A percentile compares a stretch with the other conserved stretches of the same genome.
phyloP scores from a whole-genome alignment of 2,888 invertebrate species.

The Amphipyra tragopoginis region DNA sequence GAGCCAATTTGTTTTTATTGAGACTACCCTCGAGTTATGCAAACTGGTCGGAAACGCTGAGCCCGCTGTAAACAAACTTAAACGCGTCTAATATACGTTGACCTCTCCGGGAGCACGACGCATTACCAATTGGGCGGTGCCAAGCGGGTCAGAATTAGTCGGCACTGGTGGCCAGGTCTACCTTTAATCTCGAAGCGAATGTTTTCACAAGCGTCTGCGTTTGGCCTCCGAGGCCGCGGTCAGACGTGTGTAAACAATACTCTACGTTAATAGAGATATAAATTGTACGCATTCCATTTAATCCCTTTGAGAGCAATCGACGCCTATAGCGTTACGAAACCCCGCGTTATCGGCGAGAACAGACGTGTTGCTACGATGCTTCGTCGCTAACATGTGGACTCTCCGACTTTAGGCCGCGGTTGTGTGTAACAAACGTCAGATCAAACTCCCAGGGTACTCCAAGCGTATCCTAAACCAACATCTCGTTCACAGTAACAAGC shows the following conservation, averaged over 20 bases:
- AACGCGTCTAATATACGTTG: slow-evolving; percentile 73
- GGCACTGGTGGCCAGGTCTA: slow-evolving; percentile 75
- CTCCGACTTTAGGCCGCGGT: slow-evolving; percentile 40
- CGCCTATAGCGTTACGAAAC: slow-evolving; percentile 76
- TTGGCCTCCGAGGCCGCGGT: slow-evolving; percentile 80
- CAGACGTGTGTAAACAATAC: slow-evolving; percentile 86
- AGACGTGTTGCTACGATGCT: slow-evolving; percentile 65
- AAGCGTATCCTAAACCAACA: slow-evolving; percentile 73
- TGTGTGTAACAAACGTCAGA: slow-evolving; percentile 62
- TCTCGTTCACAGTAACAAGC: slow-evolving; percentile 42
- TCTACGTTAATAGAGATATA: slow-evolving; percentile 88
- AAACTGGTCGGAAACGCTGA: slow-evolving; percentile 88
- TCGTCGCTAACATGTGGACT: slow-evolving; percentile 61
- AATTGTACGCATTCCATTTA: slow-evolving; percentile 85
- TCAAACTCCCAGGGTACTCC: slow-evolving; percentile 60
- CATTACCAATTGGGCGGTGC: slow-evolving; percentile 51
- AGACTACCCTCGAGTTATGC: slow-evolving; percentile 89
- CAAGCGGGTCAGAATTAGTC: slow-evolving; percentile 65
- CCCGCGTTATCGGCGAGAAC: slow-evolving; percentile 75
- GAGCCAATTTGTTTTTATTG: slow-evolving; percentile 89
- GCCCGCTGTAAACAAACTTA: slow-evolving; percentile 86
- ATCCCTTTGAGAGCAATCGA: slow-evolving; percentile 84
- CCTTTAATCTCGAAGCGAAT: slow-evolving; percentile 86
- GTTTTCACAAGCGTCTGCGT: slow-evolving; percentile 85
- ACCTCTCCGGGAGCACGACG: slow-evolving; percentile 57